phyloP scores from a whole-genome alignment of 2,888 invertebrate genomes.

The Cynaeus angustus region DNA sequence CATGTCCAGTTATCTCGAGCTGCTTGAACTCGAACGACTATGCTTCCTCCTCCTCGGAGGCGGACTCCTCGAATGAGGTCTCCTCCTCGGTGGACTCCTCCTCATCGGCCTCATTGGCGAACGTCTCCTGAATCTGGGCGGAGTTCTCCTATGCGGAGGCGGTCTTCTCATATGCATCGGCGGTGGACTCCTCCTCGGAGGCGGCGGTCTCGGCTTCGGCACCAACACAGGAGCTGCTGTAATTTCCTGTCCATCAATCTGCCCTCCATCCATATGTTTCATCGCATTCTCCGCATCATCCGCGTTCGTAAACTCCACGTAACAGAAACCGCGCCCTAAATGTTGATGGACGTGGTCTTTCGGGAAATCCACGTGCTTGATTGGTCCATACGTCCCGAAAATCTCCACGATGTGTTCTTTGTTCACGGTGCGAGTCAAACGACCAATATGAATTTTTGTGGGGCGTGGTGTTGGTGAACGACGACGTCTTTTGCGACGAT shows the following conservation, averaged over 20 bases:
- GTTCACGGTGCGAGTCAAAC: conserved; percentile 93
- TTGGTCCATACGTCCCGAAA: conserved; percentile 89
- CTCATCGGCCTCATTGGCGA: conserved; percentile 66
- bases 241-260: conserved; percentile 96
- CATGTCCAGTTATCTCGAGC: conserved; percentile 81
- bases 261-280: conserved; percentile 99
- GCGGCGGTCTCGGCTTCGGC: conserved; percentile 79
- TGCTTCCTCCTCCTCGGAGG: conserved; percentile 80
- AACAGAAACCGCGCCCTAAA: conserved; percentile 94
- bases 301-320: conserved; percentile 93
- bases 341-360: conserved; percentile 91
- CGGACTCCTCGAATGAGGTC: conserved; percentile 75
- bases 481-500: conserved; percentile 82
- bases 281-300: conserved; percentile 99
- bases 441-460: conserved; percentile 94
- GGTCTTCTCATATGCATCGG: conserved; percentile 75
- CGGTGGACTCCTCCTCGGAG: conserved; percentile 75
- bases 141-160: conserved; percentile 75
- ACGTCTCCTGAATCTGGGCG: conserved; percentile 71
- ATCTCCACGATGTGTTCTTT: conserved; percentile 94
- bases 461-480: conserved; percentile 93
- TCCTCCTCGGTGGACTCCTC: conserved; percentile 75
- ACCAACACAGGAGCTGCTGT: conserved; percentile 95
- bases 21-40: conserved; percentile 84
- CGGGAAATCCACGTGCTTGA: conserved; percentile 93